These are phyloP conservation scores for Tretioscincus oriximinensis DNA, from an alignment of 2,113 vertebrate species.

Conservation along the genomic window DNA sequence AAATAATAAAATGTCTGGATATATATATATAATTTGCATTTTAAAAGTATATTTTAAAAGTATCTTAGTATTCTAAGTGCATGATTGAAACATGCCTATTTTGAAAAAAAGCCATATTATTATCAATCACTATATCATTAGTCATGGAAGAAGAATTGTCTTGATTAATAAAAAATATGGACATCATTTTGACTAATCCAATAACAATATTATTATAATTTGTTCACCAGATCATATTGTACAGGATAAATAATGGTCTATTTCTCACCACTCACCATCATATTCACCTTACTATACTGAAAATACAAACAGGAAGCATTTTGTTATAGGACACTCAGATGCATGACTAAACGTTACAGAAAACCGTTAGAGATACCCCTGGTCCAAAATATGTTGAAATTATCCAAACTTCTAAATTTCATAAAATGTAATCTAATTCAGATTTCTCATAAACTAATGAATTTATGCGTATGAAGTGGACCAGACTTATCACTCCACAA, in stretches of 20 bases:
- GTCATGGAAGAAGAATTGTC: conserved; percentile 42
- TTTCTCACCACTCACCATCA: neutral
- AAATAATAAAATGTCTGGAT: conserved; percentile 43
- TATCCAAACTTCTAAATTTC: too few species aligned
- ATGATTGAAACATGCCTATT: conserved; percentile 54
- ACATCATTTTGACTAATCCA: conserved; percentile 24
- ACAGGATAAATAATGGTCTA: neutral
- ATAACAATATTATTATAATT: conserved; percentile 27
- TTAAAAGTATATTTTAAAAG: conserved; percentile 50
- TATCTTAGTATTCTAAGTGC: conserved; percentile 49
- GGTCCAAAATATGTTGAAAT: too few species aligned
- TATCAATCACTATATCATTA: conserved; percentile 53
- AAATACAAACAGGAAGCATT: neutral
- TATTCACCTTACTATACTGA: neutral
- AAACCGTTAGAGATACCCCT: too few species aligned
- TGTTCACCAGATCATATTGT: conserved; percentile 32
- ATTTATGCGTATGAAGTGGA: too few species aligned
- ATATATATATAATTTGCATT: conserved; percentile 59
- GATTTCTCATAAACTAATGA: too few species aligned
- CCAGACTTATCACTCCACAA: too few species aligned
- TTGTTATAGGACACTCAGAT: neutral
- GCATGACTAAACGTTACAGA: neutral
- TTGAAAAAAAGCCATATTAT: conserved; percentile 21
- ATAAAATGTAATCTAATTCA: too few species aligned
- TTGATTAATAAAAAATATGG: conserved; percentile 43